These are phyloP conservation scores for Andricus grossulariae DNA, from an alignment of 1,140 invertebrate species.

Conservation along the genomic window DNA sequence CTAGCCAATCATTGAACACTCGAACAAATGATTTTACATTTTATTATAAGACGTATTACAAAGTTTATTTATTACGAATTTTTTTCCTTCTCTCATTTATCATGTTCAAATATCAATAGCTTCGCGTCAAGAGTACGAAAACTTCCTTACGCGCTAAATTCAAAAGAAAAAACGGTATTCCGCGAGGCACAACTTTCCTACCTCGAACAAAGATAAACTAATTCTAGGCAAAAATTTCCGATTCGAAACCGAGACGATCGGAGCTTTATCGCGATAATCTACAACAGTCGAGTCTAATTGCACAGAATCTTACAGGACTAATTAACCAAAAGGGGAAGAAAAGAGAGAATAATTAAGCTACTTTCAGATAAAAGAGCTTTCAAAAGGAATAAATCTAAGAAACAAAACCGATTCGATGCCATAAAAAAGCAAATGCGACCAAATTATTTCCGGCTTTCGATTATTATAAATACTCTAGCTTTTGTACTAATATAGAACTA, in stretches of 20 bases:
- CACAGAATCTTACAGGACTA: background rate
- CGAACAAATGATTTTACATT: background rate
- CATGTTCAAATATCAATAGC: background rate
- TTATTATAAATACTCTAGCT: slow-evolving; percentile 5
- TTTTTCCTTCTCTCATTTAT: background rate
- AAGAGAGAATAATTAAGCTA: background rate
- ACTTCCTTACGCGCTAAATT: slow-evolving; percentile 1
- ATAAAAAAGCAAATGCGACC: slow-evolving; percentile 13
- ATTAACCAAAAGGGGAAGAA: background rate
- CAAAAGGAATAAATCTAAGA: background rate
- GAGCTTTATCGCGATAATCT: background rate
- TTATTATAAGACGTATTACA: slow-evolving; percentile 3
- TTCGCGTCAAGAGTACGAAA: background rate
- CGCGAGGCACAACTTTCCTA: background rate
- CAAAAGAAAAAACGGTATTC: background rate
- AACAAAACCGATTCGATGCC: background rate
- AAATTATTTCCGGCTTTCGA: slow-evolving; percentile 3
- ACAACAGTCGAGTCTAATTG: slow-evolving; percentile 5
- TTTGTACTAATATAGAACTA: slow-evolving; percentile 28
- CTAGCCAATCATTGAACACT: background rate
- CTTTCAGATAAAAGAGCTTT: background rate
- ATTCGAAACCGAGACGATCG: slow-evolving; percentile 13
- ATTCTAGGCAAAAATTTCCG: background rate
- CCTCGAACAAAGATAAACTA: background rate
- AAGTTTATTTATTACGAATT: slow-evolving; percentile 4